A percentile compares a stretch with the other conserved stretches of the same genome.
phyloP scores from a whole-genome alignment of 2,113 vertebrate species.

The Syngnathus floridae region DNA sequence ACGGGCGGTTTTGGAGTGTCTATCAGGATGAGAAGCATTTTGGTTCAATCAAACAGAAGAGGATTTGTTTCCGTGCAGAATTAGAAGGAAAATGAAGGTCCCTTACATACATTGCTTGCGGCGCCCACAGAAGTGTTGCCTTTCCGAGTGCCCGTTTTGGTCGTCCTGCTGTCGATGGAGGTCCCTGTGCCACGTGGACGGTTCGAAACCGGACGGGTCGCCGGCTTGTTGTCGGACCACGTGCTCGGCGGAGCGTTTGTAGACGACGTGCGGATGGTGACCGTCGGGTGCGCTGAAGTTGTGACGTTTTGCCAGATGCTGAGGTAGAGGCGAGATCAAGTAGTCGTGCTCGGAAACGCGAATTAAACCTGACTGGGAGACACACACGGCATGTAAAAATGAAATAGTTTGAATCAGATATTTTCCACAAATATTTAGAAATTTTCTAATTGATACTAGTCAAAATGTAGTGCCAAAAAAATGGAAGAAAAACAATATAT shows the following conservation, averaged over 20 bases:
- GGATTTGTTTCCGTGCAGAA: not conserved
- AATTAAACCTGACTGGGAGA: conserved; percentile 87
- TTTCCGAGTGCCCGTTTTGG: conserved; percentile 71
- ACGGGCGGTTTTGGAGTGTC: conserved; percentile 82
- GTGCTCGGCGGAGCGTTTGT: conserved; percentile 84
- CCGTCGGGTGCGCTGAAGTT: conserved; percentile 81
- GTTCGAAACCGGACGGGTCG: conserved; percentile 5
- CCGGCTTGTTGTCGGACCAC: conserved; percentile 57
- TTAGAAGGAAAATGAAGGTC: conserved; percentile 60
- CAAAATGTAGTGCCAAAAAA: too few relatives aligned
- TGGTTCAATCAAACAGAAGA: not conserved
- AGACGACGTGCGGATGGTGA: conserved; percentile 87
- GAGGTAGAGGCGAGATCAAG: conserved; percentile 87
- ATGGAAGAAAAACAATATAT: too few relatives aligned
- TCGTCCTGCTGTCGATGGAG: conserved; percentile 50
- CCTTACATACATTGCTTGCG: conserved; percentile 99
- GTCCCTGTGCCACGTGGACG: conserved; percentile 21
- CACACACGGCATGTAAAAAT: conserved; percentile 24
- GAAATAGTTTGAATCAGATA: too few relatives aligned
- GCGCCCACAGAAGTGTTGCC: conserved; percentile 94
- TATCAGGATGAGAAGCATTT: conserved; percentile 42
- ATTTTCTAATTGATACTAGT: too few relatives aligned
- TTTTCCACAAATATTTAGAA: too few relatives aligned
- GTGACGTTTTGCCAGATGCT: conserved; percentile 79
- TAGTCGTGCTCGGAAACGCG: conserved; percentile 81